These are phyloP conservation scores for Mustela erminea DNA, from an alignment of 2,797 vertebrate species.

Conservation along the genomic window DNA sequence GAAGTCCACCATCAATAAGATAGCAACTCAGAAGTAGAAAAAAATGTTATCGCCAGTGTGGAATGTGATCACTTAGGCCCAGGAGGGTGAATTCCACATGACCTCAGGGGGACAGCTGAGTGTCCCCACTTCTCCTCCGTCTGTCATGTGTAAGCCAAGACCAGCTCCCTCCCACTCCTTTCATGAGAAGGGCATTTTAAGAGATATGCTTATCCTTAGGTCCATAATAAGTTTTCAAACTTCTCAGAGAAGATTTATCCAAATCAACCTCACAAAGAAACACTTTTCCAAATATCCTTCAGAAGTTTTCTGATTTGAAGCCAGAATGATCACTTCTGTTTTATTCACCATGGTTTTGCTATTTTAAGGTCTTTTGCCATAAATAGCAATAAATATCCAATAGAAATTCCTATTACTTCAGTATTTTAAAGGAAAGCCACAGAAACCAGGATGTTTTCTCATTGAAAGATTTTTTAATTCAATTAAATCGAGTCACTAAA, in stretches of 20 bases:
- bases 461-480: background rate
- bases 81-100: background rate
- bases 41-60: rapidly evolving
- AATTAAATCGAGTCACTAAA: background rate
- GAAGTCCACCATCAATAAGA: background rate
- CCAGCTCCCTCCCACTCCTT: background rate
- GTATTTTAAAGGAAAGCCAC: background rate
- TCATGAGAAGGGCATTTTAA: background rate
- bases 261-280: background rate
- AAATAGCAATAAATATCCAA: background rate
- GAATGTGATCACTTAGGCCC: background rate
- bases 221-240: background rate
- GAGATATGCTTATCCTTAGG: background rate
- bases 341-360: background rate
- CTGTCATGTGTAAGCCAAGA: background rate
- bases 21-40: background rate
- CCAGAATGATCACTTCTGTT: background rate
- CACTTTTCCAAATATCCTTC: background rate
- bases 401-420: background rate
- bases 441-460: background rate
- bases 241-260: background rate
- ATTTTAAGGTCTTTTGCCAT: background rate
- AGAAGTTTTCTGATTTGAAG: background rate
- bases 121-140: background rate
- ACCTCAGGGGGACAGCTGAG: background rate